phyloP scores from a whole-genome alignment of 2,888 invertebrate genomes.

The Protophormia terraenovae region DNA sequence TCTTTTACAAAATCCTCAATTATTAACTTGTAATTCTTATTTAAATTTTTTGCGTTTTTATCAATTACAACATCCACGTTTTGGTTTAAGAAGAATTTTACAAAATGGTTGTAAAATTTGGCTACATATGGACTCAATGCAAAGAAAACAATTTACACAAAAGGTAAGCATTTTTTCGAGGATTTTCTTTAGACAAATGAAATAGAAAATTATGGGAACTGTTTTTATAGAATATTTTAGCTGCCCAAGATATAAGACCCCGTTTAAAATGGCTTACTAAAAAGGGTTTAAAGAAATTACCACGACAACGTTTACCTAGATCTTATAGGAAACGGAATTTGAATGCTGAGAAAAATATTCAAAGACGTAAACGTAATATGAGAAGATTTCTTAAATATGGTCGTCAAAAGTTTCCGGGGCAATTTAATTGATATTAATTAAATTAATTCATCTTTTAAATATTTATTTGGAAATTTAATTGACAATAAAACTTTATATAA shows the following conservation, averaged over 20 bases:
- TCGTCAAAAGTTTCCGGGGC: not conserved
- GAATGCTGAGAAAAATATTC: not conserved
- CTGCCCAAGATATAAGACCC: not conserved
- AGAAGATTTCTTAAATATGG: not conserved
- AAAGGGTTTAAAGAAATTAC: not conserved
- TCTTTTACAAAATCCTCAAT: conserved; percentile 16
- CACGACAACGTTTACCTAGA: not conserved
- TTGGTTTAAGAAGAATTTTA: conserved; percentile 33
- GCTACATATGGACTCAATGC: not conserved
- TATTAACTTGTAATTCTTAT: conserved; percentile 54
- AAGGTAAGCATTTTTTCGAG: too few relatives aligned
- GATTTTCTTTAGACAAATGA: not conserved
- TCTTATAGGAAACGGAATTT: conserved; percentile 4
- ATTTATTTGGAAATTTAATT: too few relatives aligned
- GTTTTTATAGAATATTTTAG: too few relatives aligned
- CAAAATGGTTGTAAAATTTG: conserved; percentile 33
- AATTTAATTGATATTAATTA: not conserved
- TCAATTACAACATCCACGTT: conserved; percentile 35
- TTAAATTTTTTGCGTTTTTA: conserved; percentile 52
- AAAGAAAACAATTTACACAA: conserved; percentile 31
- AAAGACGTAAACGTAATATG: not conserved
- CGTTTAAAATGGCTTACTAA: not conserved
- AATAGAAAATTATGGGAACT: not conserved
- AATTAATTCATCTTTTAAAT: too few relatives aligned
- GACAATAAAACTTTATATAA: too few relatives aligned